Base-by-base conservation (phyloP, 2,888 invertebrate genomes). In the Ichneumon xanthorius region DNA sequence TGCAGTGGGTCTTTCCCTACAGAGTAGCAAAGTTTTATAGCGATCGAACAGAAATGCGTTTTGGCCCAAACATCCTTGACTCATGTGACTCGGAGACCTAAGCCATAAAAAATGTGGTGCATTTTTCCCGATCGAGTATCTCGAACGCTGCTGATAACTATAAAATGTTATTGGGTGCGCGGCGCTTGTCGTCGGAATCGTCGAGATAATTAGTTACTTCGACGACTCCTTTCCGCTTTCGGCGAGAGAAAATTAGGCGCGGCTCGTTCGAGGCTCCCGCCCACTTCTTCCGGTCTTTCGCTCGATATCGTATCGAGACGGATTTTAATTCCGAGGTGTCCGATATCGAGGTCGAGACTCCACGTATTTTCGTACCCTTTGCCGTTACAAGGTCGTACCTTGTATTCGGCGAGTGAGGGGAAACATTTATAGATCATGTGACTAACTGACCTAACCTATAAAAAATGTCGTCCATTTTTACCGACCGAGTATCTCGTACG, bases 181-280 rank as follows among this genome's bases (percentile, higher is more conserved):
- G 5, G 0, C 33, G 11, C 48, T 11, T 4, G 48, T 14, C 48
- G 14, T 48, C 2, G 4, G 11, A 48, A 48, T 48, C 48, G 30
- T 30, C 4, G 33, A 33, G 33, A 33, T 0, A 6, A 33, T 33
- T 33, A 33, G 33, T 33, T 33, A 5, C 33, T 33, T 33, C 33
- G 6, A 33, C 0, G 5, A 33, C 5, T 33, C 33, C 5, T 6
- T 33, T 33, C 5, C 30, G 16, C 40, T n/a, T n/a, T n/a, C 53
- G 37, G 63, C 19, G 45, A 68, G 55, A 14, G 19, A 70, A 83
- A 77, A 76, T 85, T 72, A 22, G 11, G 76, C 58, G 71, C 72
- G 55, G 61, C 67, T 71, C 80, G 40, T 40, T 2, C 40, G 2
- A 40, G 40, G 9, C 40, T 3, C 9, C 9, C 40, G 40, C 9